Evolutionary conservation across 64 coral and sea anemone genomes (phyloP), one percentile per base, ranked within the genome.

Genomic region (Pocillopora verrucosa): DNA sequence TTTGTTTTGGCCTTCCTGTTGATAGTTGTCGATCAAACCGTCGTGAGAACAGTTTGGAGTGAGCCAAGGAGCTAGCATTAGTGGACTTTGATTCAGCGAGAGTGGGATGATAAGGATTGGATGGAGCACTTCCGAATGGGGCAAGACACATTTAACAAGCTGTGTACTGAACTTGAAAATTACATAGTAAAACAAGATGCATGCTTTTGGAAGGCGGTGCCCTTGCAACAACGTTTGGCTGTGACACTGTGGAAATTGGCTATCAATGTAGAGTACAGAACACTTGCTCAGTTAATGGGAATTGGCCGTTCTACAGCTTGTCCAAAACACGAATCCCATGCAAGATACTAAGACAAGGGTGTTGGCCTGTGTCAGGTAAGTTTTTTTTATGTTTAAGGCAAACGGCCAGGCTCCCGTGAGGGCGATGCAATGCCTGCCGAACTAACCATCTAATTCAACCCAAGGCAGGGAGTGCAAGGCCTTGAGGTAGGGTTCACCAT

Each of bases 101-200:
- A 76, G 75, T 76, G 60, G n/a, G n/a, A n/a, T n/a, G n/a, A n/a
- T n/a, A 78, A n/a, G n/a, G n/a, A n/a, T n/a, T n/a, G n/a, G n/a
- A n/a, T n/a, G n/a, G n/a, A n/a, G n/a, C n/a, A n/a, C 76, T 78
- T 78, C 76, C 76, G 76, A 78, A 9, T 78, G 76, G 75, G 51
- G 76, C 76, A 78, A 78, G 76, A 7, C 51, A 15, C 76, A 24
- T 78, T 78, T 78, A 78, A 78, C 56, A 78, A 78, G 76, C 76
- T 78, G 51, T 78, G 45, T 9, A 78, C 76, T 78, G 76, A 51
- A 58, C 45, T 38, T 78, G 22, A 51, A 16, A 38, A 78, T 11
- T 38, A 78, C 60, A 61, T 61, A 61, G 60, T 61, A 61, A 61
- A 61, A 61, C 60, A 15, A 61, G 60, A 61, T 61, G 15, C 60